phyloP scores from a whole-genome alignment of 2,888 invertebrate species.

The Allygus modestus region DNA sequence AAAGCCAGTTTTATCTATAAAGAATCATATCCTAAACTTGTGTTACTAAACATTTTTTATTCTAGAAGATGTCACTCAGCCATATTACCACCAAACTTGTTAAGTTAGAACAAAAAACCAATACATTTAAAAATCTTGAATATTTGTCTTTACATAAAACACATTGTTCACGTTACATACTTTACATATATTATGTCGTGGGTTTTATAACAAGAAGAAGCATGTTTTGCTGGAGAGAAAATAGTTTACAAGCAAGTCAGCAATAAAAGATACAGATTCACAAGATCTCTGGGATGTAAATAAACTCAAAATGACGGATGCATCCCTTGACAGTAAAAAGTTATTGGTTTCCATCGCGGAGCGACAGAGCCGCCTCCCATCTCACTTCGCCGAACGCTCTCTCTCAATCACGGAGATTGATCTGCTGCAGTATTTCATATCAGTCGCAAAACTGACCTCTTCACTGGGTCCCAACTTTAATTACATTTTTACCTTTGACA shows the following conservation, averaged over 20 bases:
- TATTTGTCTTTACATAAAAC: too few species aligned
- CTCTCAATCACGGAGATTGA: slow-evolving; percentile 12
- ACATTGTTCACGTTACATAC: too few species aligned
- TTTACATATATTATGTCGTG: too few species aligned
- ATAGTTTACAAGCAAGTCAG: background rate
- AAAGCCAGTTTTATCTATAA: too few species aligned
- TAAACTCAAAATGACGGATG: slow-evolving; percentile 36
- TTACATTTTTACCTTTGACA: too few species aligned
- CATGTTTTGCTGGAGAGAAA: background rate
- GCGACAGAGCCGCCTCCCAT: background rate
- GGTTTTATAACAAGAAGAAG: background rate
- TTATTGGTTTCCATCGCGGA: slow-evolving; percentile 21
- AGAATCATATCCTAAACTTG: too few species aligned
- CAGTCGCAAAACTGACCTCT: slow-evolving; percentile 1
- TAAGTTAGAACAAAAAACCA: too few species aligned
- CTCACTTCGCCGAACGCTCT: background rate
- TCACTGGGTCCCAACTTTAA: background rate
- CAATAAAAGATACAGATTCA: slow-evolving; percentile 31
- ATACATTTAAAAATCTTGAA: too few species aligned
- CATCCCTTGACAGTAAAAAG: slow-evolving; percentile 43
- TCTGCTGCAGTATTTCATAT: background rate
- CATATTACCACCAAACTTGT: too few species aligned
- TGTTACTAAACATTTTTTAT: too few species aligned
- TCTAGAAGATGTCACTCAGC: too few species aligned
- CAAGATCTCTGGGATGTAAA: slow-evolving; percentile 1